Evolutionary conservation across 2,797 vertebrate genomes (phyloP), one percentile per base, ranked within the genome.

Genomic region (Pipistrellus pipistrellus): DNA sequence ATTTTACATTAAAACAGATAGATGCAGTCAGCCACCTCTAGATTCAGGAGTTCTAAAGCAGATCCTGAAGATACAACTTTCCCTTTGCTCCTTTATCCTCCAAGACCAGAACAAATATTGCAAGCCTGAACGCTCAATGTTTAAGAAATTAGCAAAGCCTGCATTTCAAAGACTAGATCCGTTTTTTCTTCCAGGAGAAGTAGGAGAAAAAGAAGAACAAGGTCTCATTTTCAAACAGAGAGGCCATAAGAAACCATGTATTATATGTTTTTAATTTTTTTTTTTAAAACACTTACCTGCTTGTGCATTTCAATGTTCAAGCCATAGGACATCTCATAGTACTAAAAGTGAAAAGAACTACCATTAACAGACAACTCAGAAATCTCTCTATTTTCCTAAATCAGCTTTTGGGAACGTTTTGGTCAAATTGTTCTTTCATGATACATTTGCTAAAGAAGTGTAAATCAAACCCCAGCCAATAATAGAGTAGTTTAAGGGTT

Each of bases 291-390:
- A 98, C 99, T 98, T 99, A 99, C 99, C 99, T 99, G 99, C 98
- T 99, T 99, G 98, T 99, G 99, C 99, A 99, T 99, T 98, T 99
- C 99, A 96, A 99, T 99, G 98, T 99, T 99, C 98, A 99, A 99
- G 85, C 99, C 99, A 32, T 99, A 99, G 91, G 99, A 99, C 99
- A 99, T 99, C 97, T 99, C 99, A 12, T 99, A 99, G 98, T 99
- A 99, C 99, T 99, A 83, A 85, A 94, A 93, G 46, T 18, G 46
- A 85, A 80, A 86, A 72, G 82, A 80, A 69, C 1, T 17, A 18
- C 66, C 48, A 27, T 96, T 85, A 96, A 23, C 95, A 84, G 97
- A 95, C 32, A 85, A 23, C 57, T 20, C 59, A 85, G 11, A 86
- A 66, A 88, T n/a, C 90, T 88, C 72, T 90, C 93, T 68, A 64